Base-by-base conservation (phyloP, 2,113 vertebrate species). In the Aptenodytes patagonicus region DNA sequence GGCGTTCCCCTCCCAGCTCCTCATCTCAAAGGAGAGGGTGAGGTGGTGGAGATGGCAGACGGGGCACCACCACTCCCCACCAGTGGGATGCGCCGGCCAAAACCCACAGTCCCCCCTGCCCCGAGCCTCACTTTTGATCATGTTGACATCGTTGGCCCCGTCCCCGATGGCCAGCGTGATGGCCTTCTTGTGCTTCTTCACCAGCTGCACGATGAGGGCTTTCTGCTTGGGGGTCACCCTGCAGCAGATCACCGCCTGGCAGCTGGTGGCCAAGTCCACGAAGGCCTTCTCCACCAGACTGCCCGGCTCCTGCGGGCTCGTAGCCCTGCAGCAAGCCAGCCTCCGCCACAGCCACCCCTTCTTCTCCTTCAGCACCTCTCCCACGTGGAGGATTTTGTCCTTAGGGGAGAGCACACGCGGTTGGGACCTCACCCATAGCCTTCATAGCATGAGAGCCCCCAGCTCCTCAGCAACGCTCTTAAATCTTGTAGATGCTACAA, bases 201-300 rank as follows among this genome's bases (percentile, higher is more conserved):
- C 98, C 97, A 99, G 89, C 9, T 97, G 96, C 75, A 99, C 98
- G 0, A 99, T 91, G 66, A 98, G 93, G 1, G 99, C 98, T 93
- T 99, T 99, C 98, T 99, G 99, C 85, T 98, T 98, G 60, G 99
- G 99, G 1, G 99, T 99, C 46, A 99, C 99, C 7, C 99, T 98
- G 95, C 99, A 99, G 97, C 99, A 99, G 90, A 99, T 98, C 91
- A 99, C 99, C 0, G 99, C 99, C 87, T 99, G 98, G 96, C 99
- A 99, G 64, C 93, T 93, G 15, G 95, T 96, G 16, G 99, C 99
- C 96, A 99, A 87, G 11, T 98, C 98, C 96, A 99, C 98, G 3
- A 99, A 99, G 16, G 96, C 97, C 64, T 97, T 97, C 89, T 99
- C 98, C 47, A 94, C 38, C 28, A 58, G 93, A 83, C 21, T 97